Percentiles rank a stretch among this genome's conserved stretches.
phyloP scores from a whole-genome alignment of 1,140 invertebrate species.

The Agrilus planipennis region DNA sequence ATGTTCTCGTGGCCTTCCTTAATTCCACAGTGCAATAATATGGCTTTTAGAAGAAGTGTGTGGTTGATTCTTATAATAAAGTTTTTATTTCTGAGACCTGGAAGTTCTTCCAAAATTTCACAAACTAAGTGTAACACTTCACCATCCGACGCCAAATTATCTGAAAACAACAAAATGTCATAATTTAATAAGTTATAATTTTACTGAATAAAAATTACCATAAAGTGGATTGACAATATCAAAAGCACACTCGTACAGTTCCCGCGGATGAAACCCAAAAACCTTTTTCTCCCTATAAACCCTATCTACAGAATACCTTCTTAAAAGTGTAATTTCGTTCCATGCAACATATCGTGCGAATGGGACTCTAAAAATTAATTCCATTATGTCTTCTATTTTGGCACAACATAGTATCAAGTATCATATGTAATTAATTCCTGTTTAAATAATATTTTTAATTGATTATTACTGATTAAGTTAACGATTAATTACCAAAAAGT shows the following conservation, averaged over 20 bases:
- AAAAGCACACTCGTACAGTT: constrained; percentile 84
- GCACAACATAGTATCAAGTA: too few relatives aligned
- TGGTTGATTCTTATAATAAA: constrained; percentile 75
- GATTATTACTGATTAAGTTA: too few relatives aligned
- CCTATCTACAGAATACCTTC: constrained; percentile 74
- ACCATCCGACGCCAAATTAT: constrained; percentile 67
- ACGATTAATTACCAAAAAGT: too few relatives aligned
- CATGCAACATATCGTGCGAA: constrained; percentile 77
- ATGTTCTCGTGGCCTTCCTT: constrained; percentile 57
- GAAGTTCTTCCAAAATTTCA: constrained; percentile 65
- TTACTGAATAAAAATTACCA: constrained; percentile 32
- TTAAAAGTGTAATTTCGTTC: constrained; percentile 63
- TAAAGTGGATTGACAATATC: constrained; percentile 73
- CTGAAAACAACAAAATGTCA: constrained; percentile 28
- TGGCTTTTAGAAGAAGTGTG: constrained; percentile 59
- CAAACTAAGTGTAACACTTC: constrained; percentile 68
- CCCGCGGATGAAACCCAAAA: constrained; percentile 74
- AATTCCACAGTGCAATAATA: constrained; percentile 72
- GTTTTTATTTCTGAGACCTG: constrained; percentile 50
- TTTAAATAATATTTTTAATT: too few relatives aligned
- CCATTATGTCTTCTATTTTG: too few relatives aligned
- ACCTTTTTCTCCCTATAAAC: constrained; percentile 78
- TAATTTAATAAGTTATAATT: neutral
- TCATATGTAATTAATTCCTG: too few relatives aligned
- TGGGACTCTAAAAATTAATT: constrained; percentile 43